Evolutionary conservation across 2,888 invertebrate species (phyloP), one percentile per base, ranked within the genome.

Genomic region (Hoplodrina ambigua): DNA sequence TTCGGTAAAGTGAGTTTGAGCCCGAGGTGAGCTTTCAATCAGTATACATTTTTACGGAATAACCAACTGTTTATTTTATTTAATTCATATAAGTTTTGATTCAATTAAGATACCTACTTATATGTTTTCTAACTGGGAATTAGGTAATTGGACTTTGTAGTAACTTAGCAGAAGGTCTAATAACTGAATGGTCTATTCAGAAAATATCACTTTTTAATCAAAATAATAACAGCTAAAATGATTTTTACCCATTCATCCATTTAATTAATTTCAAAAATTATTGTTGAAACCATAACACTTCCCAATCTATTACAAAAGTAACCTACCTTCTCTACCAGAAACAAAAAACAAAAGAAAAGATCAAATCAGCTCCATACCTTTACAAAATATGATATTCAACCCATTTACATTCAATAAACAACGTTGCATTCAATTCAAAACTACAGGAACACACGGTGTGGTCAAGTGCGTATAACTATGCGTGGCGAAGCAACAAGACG

Each of bases 361-460:
- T 63, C 55, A 53, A 68, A 69, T 55, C 80, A 44, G 78, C 84
- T 88, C 85, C 78, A 87, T 79, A 79, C 75, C 82, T 88, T 87
- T 83, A 86, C 85, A 87, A 86, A 83, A 89, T 91, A 89, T 84
- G 76, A 88, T 88, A 94, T 93, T 92, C 94, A 65, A 76, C 72
- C 75, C 82, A 86, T 90, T 87, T 72, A 75, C 58, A 66, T 50
- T 78, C 87, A 88, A 93, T 93, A 93, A 93, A 93, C 89, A 89
- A 88, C 78, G 81, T 84, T 87, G 89, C 88, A 90, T 91, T 91
- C 89, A 89, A 93, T 92, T 90, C 90, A 88, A 89, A 87, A 71
- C 80, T 82, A 87, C 89, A 85, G 89, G 93, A 92, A 93, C 93
- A 79, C 87, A 57, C 89, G 81, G 94, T 93, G 95, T 94, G 94